Base-by-base conservation (phyloP, 2,888 invertebrate genomes). In the Diarsia mendica region DNA sequence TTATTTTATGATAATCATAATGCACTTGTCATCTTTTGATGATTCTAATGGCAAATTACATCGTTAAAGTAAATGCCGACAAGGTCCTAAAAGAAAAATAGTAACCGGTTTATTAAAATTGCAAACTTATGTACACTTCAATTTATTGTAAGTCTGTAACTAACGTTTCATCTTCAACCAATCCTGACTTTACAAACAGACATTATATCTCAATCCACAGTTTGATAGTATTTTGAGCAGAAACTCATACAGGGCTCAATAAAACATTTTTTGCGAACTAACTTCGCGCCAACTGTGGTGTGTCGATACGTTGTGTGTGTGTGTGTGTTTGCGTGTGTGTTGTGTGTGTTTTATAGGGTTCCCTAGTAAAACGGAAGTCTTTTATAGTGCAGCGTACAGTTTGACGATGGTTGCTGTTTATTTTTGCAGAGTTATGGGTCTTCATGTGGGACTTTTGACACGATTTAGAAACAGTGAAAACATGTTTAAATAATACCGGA, bases 251-350 rank as follows among this genome's bases (percentile, higher is more conserved):
- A 74, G 28, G 60, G 66, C 77, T 82, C 84, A 76, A 87, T 85
- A 87, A 82, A 88, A 88, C 77, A 87, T 85, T 81, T 75, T 85
- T 85, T 82, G 87, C 51, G 80, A 77, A 69, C 69, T 80, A 88
- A 88, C 76, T 87, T 88, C 28, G 75, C 77, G 82, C 82, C 84
- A 84, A 88, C 85, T 85, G 75, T 80, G 80, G 74, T 84, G 80
- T 80, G 87, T 79, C 69, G 82, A 72, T 82, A 82, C 77, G 72
- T 77, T 72, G 61, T 49, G 73, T 60, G 60, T 60, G 1, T 23
- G 58, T 69, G n/a, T n/a, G 66, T 74, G 51, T 33, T 28, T 28
- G 13, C 18, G 28, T 60, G 60, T 60, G 1, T 23, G 58, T 69
- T n/a, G 66, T 74, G 51, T 33, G 72, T 44, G 23, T 65, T 73